Conservation (phyloP, 2,797 vertebrate species). For the Neosilurus hyrtlii region DNA sequence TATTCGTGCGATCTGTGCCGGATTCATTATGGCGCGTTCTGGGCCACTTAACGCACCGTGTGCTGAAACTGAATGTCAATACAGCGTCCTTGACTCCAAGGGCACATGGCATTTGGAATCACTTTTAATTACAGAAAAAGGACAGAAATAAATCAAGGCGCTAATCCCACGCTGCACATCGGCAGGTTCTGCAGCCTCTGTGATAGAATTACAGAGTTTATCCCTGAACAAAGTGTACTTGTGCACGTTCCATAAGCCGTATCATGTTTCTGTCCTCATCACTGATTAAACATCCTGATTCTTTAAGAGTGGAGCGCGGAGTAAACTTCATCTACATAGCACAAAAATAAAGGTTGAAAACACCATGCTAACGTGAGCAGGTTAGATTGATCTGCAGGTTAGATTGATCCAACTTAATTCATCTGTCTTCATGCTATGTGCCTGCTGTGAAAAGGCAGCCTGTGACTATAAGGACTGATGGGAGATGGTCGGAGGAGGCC, state of each 20-base stretch:
- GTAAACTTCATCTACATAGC: neutral
- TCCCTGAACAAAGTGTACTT: neutral
- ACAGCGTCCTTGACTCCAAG: constrained; percentile 52
- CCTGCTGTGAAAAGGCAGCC: no score
- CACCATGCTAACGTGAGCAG: neutral
- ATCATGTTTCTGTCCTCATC: neutral
- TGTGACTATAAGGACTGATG: no score
- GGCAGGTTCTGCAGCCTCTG: constrained; percentile 4
- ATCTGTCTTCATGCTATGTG: no score
- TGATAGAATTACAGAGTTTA: constrained; percentile 12
- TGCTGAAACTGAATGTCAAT: constrained; percentile 53
- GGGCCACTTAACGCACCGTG: constrained; percentile 35
- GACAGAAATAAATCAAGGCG: constrained; percentile 41
- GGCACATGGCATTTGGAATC: constrained; percentile 46
- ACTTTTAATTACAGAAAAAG: constrained; percentile 52
- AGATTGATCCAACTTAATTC: no score
- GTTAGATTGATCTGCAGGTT: neutral
- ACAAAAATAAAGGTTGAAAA: neutral
- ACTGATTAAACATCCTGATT: neutral
- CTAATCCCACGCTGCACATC: constrained; percentile 25
- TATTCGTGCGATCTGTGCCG: constrained; percentile 54
- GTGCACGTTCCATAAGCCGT: neutral
- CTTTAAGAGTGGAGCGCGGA: neutral
- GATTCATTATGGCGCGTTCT: constrained; percentile 51
- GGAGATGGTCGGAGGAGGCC: no score